Percentiles rank a stretch among this genome's conserved stretches.
Evolutionary conservation across 1,140 invertebrate species (phyloP).

Genomic region (Uloborus diversus): DNA sequence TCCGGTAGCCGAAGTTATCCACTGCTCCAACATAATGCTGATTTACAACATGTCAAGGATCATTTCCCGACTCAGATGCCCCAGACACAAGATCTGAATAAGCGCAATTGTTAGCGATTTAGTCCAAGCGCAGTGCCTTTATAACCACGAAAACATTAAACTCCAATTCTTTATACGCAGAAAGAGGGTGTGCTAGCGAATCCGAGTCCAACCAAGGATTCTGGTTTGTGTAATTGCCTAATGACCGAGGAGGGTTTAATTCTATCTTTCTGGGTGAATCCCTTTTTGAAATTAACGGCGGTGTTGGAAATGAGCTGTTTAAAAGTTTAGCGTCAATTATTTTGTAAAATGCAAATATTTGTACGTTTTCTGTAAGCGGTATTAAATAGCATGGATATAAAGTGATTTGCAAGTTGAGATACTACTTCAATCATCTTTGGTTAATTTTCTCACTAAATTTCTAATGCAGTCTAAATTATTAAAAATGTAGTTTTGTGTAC

Average conservation of each 20-base stretch:
- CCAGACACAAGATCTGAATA: neutral
- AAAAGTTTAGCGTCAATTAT: too few species aligned
- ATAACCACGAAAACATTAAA: neutral
- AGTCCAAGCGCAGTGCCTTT: neutral
- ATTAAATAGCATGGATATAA: too few species aligned
- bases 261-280: neutral
- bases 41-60: slow-evolving; percentile 14
- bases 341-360: too few species aligned
- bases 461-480: too few species aligned
- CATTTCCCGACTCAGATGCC: slow-evolving; percentile 4
- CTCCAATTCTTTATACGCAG: neutral
- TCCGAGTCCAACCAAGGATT: neutral
- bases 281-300: neutral
- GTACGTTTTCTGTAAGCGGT: too few species aligned
- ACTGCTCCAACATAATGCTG: neutral
- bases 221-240: neutral
- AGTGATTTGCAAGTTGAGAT: too few species aligned
- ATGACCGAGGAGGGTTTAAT: slow-evolving; percentile 17
- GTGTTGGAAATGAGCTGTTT: neutral
- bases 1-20: neutral
- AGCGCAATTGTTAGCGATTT: neutral
- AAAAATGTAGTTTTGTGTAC: too few species aligned
- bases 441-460: too few species aligned
- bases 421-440: too few species aligned
- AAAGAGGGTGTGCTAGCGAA: neutral